Conservation (phyloP, 1,140 invertebrate species). For the Zaprionus ghesquierei region DNA sequence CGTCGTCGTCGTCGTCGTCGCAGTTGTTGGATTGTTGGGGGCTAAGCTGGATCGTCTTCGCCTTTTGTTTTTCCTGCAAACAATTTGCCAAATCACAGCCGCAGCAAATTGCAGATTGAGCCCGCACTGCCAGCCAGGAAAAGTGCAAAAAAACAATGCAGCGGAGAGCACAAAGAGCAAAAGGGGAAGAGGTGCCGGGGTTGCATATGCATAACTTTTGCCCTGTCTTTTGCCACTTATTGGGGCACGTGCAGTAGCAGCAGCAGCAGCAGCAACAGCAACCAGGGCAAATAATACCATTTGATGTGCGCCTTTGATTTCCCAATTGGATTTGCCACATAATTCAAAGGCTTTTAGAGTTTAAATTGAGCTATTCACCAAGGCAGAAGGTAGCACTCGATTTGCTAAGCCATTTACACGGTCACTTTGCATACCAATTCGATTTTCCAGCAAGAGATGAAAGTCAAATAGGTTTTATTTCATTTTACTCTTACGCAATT, state of each 20-base stretch:
- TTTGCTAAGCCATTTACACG: slow-evolving; percentile 22
- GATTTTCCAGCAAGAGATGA: slow-evolving; percentile 2
- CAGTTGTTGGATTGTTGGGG: slow-evolving; percentile 47
- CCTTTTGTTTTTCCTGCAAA: slow-evolving; percentile 68
- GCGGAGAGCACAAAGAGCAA: background rate
- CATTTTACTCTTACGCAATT: background rate
- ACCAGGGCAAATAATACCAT: slow-evolving; percentile 38
- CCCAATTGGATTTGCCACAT: slow-evolving; percentile 47
- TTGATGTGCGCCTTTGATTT: slow-evolving; percentile 55
- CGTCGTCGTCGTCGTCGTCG: background rate
- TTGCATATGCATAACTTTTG: slow-evolving; percentile 70
- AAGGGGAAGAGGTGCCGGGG: background rate
- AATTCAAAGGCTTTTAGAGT: slow-evolving; percentile 20
- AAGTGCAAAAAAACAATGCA: background rate
- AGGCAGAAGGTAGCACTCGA: slow-evolving; percentile 21
- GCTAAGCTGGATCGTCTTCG: slow-evolving; percentile 50
- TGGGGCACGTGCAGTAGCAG: slow-evolving; percentile 17
- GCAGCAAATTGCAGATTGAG: slow-evolving; percentile 58
- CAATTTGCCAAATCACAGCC: slow-evolving; percentile 67
- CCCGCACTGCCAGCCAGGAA: slow-evolving; percentile 13
- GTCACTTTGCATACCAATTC: slow-evolving; percentile 13
- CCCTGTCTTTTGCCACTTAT: background rate
- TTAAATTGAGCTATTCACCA: slow-evolving; percentile 26
- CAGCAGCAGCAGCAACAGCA: background rate
- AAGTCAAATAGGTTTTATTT: background rate